Evolutionary conservation across 2,113 vertebrate species (phyloP), one percentile per base, ranked within the genome.

Genomic region (Lepus timidus): DNA sequence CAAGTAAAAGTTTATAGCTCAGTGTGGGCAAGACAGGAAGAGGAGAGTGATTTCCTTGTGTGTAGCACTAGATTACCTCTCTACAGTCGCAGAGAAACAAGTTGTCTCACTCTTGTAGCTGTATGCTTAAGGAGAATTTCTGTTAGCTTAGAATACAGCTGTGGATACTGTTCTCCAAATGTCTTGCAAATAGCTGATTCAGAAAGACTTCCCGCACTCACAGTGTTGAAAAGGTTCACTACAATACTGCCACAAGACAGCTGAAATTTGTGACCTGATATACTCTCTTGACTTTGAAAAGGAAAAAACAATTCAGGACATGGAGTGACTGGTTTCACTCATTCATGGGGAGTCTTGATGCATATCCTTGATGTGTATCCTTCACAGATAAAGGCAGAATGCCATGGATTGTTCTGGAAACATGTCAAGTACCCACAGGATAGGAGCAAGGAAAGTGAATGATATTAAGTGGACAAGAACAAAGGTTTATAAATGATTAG

Each of bases 221-320:
- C 16, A 44, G 5, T 67, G 25, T 16, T 84, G 25, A 70, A 90
- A 88, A 83, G 55, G 20, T 36, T 89, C 61, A 51, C 33, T 67
- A 78, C 80, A 82, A 36, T 67, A 89, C 16, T 68, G 6, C 65
- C 16, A 39, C 6, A 55, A 88, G 93, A 91, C 5, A 74, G 64
- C 76, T 93, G 49, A 74, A 85, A 91, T 83, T 16, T 79, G 16
- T 82, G 62, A 52, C 19, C n/a, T 71, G 33, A 79, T 0, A 29
- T 61, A 81, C n/a, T n/a, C 6, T 73, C 44, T 64, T 55, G 33
- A 67, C 82, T 89, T 91, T 85, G 14, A 95, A 85, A 92, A 91
- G 2, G 65, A 44, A 73, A 67, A 33, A 70, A 19, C 1, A 51
- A 22, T 9, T 49, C 51, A 70, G 44, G 76, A 67, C 78, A 61